Conservation (phyloP, 2,888 invertebrate genomes). For the Lottia scabra region DNA sequence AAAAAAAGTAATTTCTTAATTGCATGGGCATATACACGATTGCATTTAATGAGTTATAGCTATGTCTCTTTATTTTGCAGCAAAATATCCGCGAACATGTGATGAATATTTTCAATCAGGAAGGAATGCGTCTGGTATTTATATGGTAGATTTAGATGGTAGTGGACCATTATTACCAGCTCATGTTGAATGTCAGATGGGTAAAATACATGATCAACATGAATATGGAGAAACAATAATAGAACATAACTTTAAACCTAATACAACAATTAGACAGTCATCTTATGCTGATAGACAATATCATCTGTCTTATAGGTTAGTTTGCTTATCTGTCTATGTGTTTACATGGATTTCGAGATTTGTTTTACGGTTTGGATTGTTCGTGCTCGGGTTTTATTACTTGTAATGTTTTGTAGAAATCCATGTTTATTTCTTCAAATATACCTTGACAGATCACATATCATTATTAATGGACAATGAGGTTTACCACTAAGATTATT, state of each 20-base stretch:
- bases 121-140: constrained; percentile 89
- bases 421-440: neutral
- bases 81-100: constrained; percentile 90
- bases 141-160: constrained; percentile 93
- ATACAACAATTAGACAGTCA: constrained; percentile 46
- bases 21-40: too few relatives aligned
- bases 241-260: constrained; percentile 53
- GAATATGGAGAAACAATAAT: constrained; percentile 50
- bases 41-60: too few relatives aligned
- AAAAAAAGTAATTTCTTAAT: too few relatives aligned
- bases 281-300: constrained; percentile 54
- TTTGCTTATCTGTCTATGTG: too few relatives aligned
- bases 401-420: too few relatives aligned
- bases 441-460: neutral
- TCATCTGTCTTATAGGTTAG: constrained; percentile 57
- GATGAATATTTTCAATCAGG: constrained; percentile 91
- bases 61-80: constrained; percentile 68
- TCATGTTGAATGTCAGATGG: constrained; percentile 92
- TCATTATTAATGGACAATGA: neutral
- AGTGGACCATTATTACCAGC: constrained; percentile 93
- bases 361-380: too few relatives aligned
- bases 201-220: constrained; percentile 33
- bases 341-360: too few relatives aligned
- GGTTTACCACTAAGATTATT: neutral
- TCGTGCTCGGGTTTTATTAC: too few relatives aligned